Percentiles rank a stretch among this genome's conserved stretches.
These are phyloP conservation scores for Girardia tigrina DNA, from an alignment of 2,888 invertebrate genomes.

Conservation along the genomic window DNA sequence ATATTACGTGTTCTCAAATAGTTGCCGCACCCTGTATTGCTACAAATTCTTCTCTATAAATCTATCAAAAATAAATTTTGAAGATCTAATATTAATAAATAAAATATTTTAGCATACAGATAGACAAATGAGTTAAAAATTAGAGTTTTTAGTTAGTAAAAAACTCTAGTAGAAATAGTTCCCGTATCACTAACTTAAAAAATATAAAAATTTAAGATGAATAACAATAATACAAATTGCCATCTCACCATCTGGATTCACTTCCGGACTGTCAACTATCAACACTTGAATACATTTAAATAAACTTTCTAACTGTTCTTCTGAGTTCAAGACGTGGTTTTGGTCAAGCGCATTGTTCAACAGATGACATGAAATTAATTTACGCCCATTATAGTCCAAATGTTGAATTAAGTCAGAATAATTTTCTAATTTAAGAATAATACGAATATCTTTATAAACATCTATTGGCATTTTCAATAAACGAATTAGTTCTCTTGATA, in stretches of 20 bases:
- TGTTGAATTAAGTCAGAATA: conserved; percentile 71
- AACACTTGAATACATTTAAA: conserved; percentile 1
- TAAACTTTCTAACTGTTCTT: background rate
- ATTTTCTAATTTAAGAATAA: conserved; percentile 69
- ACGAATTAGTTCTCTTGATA: conserved; percentile 80
- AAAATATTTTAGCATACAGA: too few species aligned
- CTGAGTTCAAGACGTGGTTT: background rate
- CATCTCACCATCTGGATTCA: background rate
- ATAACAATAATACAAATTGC: background rate
- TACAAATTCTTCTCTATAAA: too few species aligned
- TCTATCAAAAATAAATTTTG: too few species aligned
- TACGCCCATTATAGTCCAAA: conserved; percentile 67
- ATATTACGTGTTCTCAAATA: too few species aligned
- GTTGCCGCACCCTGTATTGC: too few species aligned
- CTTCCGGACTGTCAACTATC: background rate
- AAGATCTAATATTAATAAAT: too few species aligned
- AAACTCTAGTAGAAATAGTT: too few species aligned
- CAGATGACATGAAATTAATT: conserved; percentile 71
- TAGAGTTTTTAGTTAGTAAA: too few species aligned
- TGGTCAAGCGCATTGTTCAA: conserved; percentile 71
- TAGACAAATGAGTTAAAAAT: too few species aligned
- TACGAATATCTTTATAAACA: conserved; percentile 77
- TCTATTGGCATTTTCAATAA: conserved; percentile 84
- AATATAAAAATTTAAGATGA: too few species aligned
- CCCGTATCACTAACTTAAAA: too few species aligned